Evolutionary conservation across 1,140 invertebrate species (phyloP).

Genomic region (Limonius californicus): DNA sequence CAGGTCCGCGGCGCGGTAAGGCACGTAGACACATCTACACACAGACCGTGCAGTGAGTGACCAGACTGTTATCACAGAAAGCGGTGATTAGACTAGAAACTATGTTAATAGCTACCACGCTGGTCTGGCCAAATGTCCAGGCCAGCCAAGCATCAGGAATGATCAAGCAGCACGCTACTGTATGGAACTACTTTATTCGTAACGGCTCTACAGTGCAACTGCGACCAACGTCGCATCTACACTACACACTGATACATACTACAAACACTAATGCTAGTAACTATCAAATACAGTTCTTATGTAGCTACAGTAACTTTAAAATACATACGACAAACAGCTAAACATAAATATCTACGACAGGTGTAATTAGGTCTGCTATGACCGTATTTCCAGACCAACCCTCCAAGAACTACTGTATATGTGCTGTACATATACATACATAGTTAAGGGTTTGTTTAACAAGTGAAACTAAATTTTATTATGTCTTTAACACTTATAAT

Average conservation of each 20-base stretch:
- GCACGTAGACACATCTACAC: constrained; percentile 41
- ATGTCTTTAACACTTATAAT: constrained; percentile 42
- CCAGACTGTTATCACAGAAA: constrained; percentile 43
- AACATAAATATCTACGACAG: constrained; percentile 36
- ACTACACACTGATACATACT: constrained; percentile 50
- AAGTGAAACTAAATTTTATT: constrained; percentile 29
- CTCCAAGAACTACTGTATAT: constrained; percentile 32
- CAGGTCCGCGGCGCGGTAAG: constrained; percentile 30
- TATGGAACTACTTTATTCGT: constrained; percentile 50
- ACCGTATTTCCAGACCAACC: constrained; percentile 34
- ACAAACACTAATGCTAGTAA: constrained; percentile 46
- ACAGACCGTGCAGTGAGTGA: constrained; percentile 43
- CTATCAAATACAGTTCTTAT: constrained; percentile 44
- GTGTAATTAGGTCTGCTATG: constrained; percentile 19
- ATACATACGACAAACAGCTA: constrained; percentile 43
- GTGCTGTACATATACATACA: constrained; percentile 6
- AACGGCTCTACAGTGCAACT: constrained; percentile 49
- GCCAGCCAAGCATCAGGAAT: constrained; percentile 16
- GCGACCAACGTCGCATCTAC: constrained; percentile 39
- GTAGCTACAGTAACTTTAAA: constrained; percentile 41
- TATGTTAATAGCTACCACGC: constrained; percentile 11
- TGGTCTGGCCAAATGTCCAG: neutral
- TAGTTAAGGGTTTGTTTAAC: constrained; percentile 9
- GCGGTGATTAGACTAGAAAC: constrained; percentile 39
- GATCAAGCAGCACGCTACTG: constrained; percentile 48